Evolutionary conservation across 2,888 invertebrate species (phyloP), one percentile per base, ranked within the genome.

Genomic region (Sinelater perroti): DNA sequence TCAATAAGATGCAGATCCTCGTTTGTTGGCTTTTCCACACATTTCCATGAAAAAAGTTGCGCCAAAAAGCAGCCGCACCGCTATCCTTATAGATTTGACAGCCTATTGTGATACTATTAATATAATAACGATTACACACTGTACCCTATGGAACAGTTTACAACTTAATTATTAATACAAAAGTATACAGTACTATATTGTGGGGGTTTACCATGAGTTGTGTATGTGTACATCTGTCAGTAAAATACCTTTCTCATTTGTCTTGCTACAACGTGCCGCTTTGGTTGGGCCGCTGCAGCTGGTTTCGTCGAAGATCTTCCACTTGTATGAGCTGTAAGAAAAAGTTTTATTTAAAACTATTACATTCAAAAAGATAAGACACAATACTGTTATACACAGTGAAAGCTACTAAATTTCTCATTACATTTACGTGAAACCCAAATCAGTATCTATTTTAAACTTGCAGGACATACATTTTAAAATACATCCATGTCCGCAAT

Each of bases 271-370:
- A 75, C 5, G 73, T 70, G 50, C 76, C 75, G 62, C 70, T 73
- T 65, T 70, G 67, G 60, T 69, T 72, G 53, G 67, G 68, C 62
- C 71, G 71, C 63, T 65, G 71, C 62, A 66, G n/a, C n/a, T n/a
- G 70, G 58, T 69, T 71, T 58, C 67, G 71, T 68, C 75, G 69
- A 47, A 82, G 82, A 74, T 89, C 89, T 11, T 89, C 89, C 35
- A 89, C 83, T 81, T 89, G 88, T 65, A 89, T 89, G 47, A 89
- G 80, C 75, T 89, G 60, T 42, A 75, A 75, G 53, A 64, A 17
- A 35, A 18, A 31, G 11, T 36, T 13, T n/a, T 10, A 24, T n/a
- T n/a, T n/a, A n/a, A n/a, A n/a, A n/a, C n/a, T n/a, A n/a, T n/a
- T n/a, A n/a, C n/a, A 36, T 47, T 36, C 8, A 5, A 44, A 47